Evolutionary conservation across 1,140 invertebrate genomes (phyloP).

Genomic region (Hyles euphorbiae): DNA sequence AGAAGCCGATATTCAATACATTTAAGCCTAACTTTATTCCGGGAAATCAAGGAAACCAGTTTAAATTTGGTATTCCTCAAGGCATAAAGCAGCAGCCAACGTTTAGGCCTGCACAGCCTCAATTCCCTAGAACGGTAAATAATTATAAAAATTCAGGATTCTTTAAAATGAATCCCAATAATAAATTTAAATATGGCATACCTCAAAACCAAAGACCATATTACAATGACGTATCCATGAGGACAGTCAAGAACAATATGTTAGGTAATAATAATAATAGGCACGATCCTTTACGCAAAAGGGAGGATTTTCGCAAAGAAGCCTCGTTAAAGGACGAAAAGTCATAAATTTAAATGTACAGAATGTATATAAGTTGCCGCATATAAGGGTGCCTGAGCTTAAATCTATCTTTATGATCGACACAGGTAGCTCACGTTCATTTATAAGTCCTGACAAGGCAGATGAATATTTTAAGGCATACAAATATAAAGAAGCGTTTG

Average conservation of each 20-base stretch:
- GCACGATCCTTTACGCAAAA: background rate
- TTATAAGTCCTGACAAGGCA: conserved; percentile 10
- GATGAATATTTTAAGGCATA: conserved; percentile 6
- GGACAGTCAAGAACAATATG: conserved; percentile 1
- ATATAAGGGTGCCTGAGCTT: conserved; percentile 10
- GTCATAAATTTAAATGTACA: conserved; percentile 12
- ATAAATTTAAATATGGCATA: conserved; percentile 5
- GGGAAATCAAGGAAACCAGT: background rate
- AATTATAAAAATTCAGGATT: background rate
- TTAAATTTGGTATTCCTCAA: conserved; percentile 5
- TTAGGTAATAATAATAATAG: background rate
- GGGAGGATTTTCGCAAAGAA: conserved; percentile 1
- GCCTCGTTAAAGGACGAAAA: conserved; percentile 1
- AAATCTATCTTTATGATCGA: conserved; percentile 13
- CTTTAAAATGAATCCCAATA: background rate
- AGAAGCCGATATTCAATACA: background rate
- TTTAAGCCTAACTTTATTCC: background rate
- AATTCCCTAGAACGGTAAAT: background rate
- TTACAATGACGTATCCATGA: conserved; percentile 1
- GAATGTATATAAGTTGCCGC: conserved; percentile 7
- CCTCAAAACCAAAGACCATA: background rate
- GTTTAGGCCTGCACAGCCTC: background rate
- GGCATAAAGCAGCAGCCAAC: background rate
- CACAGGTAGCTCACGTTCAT: conserved; percentile 13
- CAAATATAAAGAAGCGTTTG: conserved; percentile 9